A percentile compares a stretch with the other conserved stretches of the same genome.
Conservation (phyloP, 2,888 invertebrate genomes). For the Sycophila texana region DNA sequence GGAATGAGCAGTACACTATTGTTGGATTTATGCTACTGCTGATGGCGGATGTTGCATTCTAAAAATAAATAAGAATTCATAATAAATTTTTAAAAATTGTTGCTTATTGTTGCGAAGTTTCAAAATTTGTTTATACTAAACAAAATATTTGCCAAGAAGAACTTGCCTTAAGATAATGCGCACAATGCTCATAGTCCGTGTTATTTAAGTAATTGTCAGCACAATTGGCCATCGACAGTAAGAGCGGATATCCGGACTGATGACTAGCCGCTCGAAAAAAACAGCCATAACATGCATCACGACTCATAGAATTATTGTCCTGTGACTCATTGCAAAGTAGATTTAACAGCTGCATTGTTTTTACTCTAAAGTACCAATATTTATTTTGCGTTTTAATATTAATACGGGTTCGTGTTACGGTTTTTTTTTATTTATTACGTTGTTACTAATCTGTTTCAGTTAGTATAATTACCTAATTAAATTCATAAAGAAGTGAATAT, state of each 20-base stretch:
- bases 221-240: constrained; percentile 67
- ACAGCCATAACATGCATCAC: constrained; percentile 82
- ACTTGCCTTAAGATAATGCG: constrained; percentile 47
- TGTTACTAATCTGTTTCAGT: not conserved
- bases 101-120: not conserved
- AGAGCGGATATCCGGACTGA: constrained; percentile 64
- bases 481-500: not conserved
- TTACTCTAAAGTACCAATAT: constrained; percentile 66
- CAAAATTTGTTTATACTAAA: not conserved
- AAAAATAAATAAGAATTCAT: constrained; percentile 5
- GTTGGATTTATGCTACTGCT: constrained; percentile 60
- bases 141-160: not conserved
- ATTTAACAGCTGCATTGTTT: constrained; percentile 78
- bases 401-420: not conserved
- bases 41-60: constrained; percentile 65
- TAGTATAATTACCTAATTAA: not conserved
- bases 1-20: constrained; percentile 69
- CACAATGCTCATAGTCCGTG: constrained; percentile 68
- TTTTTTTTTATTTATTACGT: not conserved
- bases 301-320: constrained; percentile 77
- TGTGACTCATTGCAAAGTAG: constrained; percentile 82
- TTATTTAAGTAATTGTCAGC: constrained; percentile 66
- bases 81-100: not conserved
- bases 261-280: constrained; percentile 78
- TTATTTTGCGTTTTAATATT: not conserved